phyloP scores from a whole-genome alignment of 2,797 vertebrate genomes.

The Simalia tracyae region DNA sequence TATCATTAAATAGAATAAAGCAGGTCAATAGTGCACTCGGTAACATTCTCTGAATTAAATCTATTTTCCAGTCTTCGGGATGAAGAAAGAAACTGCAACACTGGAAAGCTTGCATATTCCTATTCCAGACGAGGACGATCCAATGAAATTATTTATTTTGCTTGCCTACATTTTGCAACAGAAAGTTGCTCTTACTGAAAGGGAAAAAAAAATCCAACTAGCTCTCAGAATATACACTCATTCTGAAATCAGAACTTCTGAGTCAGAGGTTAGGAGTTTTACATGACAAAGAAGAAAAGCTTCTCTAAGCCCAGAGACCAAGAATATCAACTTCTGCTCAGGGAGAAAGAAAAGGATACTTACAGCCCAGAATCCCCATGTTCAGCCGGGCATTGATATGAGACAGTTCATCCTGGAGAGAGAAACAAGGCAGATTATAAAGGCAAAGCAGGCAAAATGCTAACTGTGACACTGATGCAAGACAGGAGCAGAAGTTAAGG shows the following conservation, averaged over 20 bases:
- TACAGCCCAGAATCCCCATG: constrained; percentile 99
- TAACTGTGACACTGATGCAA: background rate
- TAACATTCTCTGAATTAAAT: background rate
- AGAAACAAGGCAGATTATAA: constrained; percentile 29
- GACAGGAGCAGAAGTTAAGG: background rate
- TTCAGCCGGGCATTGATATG: constrained; percentile 98
- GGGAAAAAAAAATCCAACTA: rapidly evolving
- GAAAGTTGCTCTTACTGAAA: background rate
- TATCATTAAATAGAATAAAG: background rate
- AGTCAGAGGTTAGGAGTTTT: background rate
- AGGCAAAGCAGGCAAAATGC: background rate
- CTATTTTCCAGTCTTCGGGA: background rate
- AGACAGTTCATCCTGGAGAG: constrained; percentile 90
- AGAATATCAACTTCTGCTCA: background rate
- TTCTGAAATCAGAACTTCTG: background rate
- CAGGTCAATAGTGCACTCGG: background rate
- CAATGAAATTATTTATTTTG: no score
- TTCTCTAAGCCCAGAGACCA: background rate
- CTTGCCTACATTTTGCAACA: background rate
- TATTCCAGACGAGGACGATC: background rate
- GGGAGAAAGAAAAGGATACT: constrained; percentile 65
- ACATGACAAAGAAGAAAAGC: no score
- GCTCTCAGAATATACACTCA: background rate
- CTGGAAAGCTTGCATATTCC: no score
- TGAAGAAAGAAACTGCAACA: background rate